Evolutionary conservation across 2,797 vertebrate genomes (phyloP).

Genomic region (Cossypha polioptera): DNA sequence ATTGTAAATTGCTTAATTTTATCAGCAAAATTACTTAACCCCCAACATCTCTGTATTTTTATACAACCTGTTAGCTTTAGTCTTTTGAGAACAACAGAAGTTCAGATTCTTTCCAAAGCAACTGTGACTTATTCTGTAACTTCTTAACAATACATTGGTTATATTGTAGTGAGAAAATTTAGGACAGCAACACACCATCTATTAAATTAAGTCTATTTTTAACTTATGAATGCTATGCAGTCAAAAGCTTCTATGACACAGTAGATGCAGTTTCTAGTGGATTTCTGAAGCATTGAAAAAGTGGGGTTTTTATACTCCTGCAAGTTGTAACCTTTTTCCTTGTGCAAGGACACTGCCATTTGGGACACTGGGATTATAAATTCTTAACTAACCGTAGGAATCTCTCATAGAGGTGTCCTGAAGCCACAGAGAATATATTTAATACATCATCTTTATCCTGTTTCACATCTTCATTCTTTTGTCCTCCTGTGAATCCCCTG

Average conservation of each 20-base stretch:
- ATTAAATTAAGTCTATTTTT: background rate
- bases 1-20: background rate
- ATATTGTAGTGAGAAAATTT: background rate
- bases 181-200: background rate
- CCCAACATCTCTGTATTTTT: background rate
- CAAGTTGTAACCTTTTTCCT: background rate
- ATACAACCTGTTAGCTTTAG: background rate
- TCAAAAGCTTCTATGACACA: background rate
- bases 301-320: background rate
- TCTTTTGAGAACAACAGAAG: background rate
- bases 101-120: background rate
- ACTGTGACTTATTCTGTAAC: background rate
- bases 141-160: background rate
- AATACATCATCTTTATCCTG: slow-evolving; percentile 92
- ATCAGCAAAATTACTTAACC: background rate
- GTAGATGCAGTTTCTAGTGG: background rate
- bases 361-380: background rate
- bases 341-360: background rate
- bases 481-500: slow-evolving; percentile 91
- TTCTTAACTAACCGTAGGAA: slow-evolving; percentile 88
- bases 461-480: slow-evolving; percentile 87
- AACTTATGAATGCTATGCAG: background rate
- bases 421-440: slow-evolving; percentile 98
- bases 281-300: background rate
- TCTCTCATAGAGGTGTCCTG: slow-evolving; percentile 95